A percentile compares a stretch with the other conserved stretches of the same genome.
Conservation (phyloP, 2,797 vertebrate species). For the Eulemur coronatus region DNA sequence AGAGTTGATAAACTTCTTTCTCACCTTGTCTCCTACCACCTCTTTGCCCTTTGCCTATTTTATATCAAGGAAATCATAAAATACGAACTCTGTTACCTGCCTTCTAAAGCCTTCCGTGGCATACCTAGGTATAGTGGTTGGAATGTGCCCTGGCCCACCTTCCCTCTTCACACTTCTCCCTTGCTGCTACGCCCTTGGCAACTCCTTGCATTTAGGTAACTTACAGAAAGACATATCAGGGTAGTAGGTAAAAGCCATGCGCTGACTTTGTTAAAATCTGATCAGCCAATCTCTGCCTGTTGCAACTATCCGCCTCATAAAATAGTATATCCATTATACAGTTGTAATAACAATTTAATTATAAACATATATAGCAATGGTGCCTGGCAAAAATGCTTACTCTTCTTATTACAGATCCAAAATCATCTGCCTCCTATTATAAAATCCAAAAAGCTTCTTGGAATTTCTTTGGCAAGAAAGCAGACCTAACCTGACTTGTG, state of each 20-base stretch:
- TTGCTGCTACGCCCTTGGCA: not conserved
- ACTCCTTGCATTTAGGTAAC: not conserved
- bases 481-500: not conserved
- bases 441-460: conserved; percentile 3
- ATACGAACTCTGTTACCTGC: not conserved
- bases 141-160: not conserved
- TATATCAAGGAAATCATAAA: not conserved
- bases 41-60: not conserved
- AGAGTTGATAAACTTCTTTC: not conserved
- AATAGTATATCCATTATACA: not conserved
- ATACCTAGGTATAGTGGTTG: not conserved
- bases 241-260: not conserved
- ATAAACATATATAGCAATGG: not conserved
- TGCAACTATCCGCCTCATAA: not conserved
- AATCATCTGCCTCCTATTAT: not conserved
- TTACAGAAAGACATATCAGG: not conserved
- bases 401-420: not conserved
- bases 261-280: not conserved
- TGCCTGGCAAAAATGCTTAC: not conserved
- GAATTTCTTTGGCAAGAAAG: not conserved
- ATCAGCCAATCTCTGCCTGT: not conserved
- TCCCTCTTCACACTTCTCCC: not conserved
- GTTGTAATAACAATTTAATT: not conserved
- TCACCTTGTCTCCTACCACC: not conserved
- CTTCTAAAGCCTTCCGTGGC: not conserved